These are phyloP conservation scores for Setophaga coronata DNA, from an alignment of 2,113 vertebrate species.

Conservation along the genomic window DNA sequence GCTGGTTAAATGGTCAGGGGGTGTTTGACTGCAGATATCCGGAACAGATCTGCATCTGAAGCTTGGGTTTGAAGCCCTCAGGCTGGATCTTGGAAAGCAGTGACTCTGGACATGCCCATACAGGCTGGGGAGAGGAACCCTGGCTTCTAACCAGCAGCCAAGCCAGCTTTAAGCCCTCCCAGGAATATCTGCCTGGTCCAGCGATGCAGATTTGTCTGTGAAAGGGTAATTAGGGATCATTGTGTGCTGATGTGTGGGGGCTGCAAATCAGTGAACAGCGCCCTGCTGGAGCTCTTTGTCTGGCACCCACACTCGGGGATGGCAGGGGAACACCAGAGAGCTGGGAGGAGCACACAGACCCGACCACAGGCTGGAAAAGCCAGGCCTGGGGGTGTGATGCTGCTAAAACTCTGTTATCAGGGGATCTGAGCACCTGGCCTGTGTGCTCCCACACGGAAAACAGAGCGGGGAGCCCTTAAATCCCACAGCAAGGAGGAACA, in stretches of 20 bases:
- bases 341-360: neutral
- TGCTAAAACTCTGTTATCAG: neutral
- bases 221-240: neutral
- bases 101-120: neutral
- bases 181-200: neutral
- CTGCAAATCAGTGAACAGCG: neutral
- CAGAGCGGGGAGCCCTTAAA: neutral
- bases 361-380: neutral
- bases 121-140: neutral
- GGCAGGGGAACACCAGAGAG: neutral
- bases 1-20: neutral
- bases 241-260: neutral
- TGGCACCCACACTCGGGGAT: neutral
- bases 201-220: fast-evolving
- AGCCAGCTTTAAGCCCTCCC: neutral
- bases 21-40: neutral
- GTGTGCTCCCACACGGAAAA: neutral
- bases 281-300: neutral
- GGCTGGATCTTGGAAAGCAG: conserved; percentile 1
- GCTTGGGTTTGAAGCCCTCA: neutral
- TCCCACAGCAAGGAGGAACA: neutral
- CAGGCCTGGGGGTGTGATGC: neutral
- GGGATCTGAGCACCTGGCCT: neutral
- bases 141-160: neutral
- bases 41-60: neutral